Base-by-base conservation (phyloP, 2,113 vertebrate genomes). In the Maccullochella peelii region DNA sequence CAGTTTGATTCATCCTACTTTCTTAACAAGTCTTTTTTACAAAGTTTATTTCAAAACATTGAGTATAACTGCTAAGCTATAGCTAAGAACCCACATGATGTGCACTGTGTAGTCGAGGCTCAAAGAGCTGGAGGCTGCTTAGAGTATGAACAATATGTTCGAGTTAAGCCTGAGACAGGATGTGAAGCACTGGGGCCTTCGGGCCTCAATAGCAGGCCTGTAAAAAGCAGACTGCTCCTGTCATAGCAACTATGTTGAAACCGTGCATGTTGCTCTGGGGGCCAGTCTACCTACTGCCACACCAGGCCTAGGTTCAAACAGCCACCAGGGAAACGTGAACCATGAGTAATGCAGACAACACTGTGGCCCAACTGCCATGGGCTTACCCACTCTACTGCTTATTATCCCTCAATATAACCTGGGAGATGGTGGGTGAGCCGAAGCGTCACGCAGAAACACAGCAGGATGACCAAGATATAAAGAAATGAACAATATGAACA, bases 201-300 rank as follows among this genome's bases (percentile, higher is more conserved):
- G 62, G 95, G 94, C 92, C 82, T 91, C 86, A 44, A 76, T 80
- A 87, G 90, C 82, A 80, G 90, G 79, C 72, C 87, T 78, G 92
- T 91, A 92, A 94, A 94, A 83, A 90, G 91, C 93, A 95, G 93
- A 91, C 93, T 92, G 93, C 86, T 93, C 73, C 88, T 94, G 94
- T 95, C 95, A 96, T 66, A 93, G 86, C 89, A 89, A 73, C 89
- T 75, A 62, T 55, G 71, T 67, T 62, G 63, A 67, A 74, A 80
- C 80, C n/a, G 79, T 87, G 85, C 85, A 88, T 61, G 78, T 78
- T 83, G 91, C 93, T 94, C 86, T 80, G 86, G 93, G 91, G 93
- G 91, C 73, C 82, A 72, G 88, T 90, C 89, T 94, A 94, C 93
- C 94, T 95, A 93, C 84, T 83, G 87, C 89, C 87, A 92, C 90